These are phyloP conservation scores for Orthonychiurus folsomi DNA, from an alignment of 2,888 invertebrate species.

Conservation along the genomic window DNA sequence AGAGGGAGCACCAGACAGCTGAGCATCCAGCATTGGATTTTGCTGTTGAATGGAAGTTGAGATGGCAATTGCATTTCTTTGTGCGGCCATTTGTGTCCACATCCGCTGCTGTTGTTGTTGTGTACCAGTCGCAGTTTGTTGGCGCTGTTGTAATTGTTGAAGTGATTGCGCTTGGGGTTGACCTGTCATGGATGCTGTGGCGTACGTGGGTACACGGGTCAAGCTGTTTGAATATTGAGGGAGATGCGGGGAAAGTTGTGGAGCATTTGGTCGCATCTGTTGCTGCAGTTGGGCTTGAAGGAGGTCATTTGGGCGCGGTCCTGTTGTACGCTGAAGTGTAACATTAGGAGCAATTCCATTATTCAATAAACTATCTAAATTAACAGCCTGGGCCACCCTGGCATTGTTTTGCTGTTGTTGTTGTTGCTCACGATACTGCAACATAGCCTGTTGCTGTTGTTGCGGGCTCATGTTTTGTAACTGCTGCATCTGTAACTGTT, in stretches of 20 bases:
- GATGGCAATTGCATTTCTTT: constrained; percentile 16
- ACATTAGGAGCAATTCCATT: constrained; percentile 77
- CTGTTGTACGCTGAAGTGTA: constrained; percentile 49
- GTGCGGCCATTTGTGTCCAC: constrained; percentile 30
- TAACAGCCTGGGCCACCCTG: not conserved
- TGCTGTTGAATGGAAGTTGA: constrained; percentile 45
- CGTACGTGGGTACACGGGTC: not conserved
- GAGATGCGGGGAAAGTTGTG: not conserved
- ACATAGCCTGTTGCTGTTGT: constrained; percentile 31
- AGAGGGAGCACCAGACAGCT: constrained; percentile 53
- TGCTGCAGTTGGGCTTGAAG: not conserved
- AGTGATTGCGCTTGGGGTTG: constrained; percentile 19
- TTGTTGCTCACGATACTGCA: constrained; percentile 25
- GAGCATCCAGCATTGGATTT: constrained; percentile 82
- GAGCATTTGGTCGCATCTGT: not conserved
- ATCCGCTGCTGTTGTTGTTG: constrained; percentile 20
- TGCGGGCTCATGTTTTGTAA: constrained; percentile 14
- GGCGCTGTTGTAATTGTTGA: constrained; percentile 15
- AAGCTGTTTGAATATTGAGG: not conserved
- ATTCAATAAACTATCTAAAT: constrained; percentile 70
- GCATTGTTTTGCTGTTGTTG: constrained; percentile 14
- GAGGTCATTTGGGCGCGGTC: not conserved
- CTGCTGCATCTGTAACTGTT: constrained; percentile 30
- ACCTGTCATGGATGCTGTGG: constrained; percentile 12
- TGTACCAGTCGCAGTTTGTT: constrained; percentile 17